Evolutionary conservation across 2,888 invertebrate species (phyloP).

Genomic region (Sinopyrophorus schimmeli): DNA sequence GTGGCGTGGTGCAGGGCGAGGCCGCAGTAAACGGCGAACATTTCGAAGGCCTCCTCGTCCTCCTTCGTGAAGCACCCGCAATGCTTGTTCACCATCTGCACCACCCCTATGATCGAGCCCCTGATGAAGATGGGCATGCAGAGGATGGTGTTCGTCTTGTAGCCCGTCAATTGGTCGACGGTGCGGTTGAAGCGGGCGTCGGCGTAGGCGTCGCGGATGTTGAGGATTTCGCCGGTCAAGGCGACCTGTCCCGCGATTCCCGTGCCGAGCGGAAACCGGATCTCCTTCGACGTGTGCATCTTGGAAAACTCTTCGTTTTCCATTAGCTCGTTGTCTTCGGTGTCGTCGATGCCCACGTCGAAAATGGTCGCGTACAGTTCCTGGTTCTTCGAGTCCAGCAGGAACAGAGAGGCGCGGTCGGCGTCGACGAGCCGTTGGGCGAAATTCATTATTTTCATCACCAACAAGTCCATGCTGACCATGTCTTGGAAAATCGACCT

Average conservation of each 20-base stretch:
- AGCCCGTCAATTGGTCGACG: slow-evolving; percentile 69
- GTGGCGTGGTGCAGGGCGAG: slow-evolving; percentile 84
- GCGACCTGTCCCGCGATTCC: slow-evolving; percentile 81
- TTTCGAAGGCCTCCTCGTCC: slow-evolving; percentile 81
- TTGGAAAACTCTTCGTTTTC: slow-evolving; percentile 37
- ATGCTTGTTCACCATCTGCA: slow-evolving; percentile 82
- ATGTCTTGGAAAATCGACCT: slow-evolving; percentile 89
- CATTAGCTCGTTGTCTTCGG: slow-evolving; percentile 37
- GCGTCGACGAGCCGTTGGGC: slow-evolving; percentile 81
- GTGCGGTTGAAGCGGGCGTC: slow-evolving; percentile 76
- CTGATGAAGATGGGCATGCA: slow-evolving; percentile 88
- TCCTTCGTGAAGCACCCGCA: slow-evolving; percentile 62
- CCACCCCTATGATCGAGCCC: slow-evolving; percentile 73
- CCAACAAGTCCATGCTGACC: slow-evolving; percentile 79
- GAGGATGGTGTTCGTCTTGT: slow-evolving; percentile 73
- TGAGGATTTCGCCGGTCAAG: slow-evolving; percentile 75
- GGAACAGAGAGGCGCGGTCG: slow-evolving; percentile 80
- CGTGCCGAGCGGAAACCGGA: slow-evolving; percentile 72
- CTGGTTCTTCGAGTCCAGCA: slow-evolving; percentile 72
- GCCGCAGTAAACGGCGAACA: slow-evolving; percentile 84
- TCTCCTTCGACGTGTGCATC: slow-evolving; percentile 57
- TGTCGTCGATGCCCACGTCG: slow-evolving; percentile 62
- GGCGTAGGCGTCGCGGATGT: slow-evolving; percentile 80
- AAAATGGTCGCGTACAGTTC: slow-evolving; percentile 84
- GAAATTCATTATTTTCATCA: slow-evolving; percentile 82